Percentiles rank a stretch among this genome's conserved stretches.
phyloP scores from a whole-genome alignment of 2,797 vertebrate species.

The Fringilla coelebs region DNA sequence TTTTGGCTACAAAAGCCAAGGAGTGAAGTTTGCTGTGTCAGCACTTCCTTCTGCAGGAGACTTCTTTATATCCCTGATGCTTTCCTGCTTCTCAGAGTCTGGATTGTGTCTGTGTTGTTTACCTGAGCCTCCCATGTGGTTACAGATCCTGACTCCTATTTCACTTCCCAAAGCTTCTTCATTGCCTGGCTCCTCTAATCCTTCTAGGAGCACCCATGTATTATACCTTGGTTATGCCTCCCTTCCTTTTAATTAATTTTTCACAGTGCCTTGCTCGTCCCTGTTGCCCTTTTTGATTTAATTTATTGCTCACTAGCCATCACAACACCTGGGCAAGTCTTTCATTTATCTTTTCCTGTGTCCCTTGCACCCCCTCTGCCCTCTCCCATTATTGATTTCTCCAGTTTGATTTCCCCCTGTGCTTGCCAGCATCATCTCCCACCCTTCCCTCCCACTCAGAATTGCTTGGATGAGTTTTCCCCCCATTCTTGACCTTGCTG shows the following conservation, averaged over 20 bases:
- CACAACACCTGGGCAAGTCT: slow-evolving; percentile 54
- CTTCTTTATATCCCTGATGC: neutral
- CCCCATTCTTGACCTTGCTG: neutral
- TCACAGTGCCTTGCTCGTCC: slow-evolving; percentile 30
- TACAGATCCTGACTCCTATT: neutral
- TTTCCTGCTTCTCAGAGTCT: neutral
- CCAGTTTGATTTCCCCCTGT: slow-evolving; percentile 7
- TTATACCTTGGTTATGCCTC: slow-evolving; percentile 56
- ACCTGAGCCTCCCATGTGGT: neutral
- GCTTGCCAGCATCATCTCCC: neutral
- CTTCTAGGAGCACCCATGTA: slow-evolving; percentile 20
- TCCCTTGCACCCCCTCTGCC: neutral
- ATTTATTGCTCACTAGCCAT: slow-evolving; percentile 55
- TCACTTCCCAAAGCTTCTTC: neutral
- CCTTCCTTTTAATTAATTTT: slow-evolving; percentile 65
- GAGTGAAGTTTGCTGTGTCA: neutral
- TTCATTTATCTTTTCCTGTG: slow-evolving; percentile 42
- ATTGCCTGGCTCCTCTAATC: neutral
- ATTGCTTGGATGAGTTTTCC: neutral
- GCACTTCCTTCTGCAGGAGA: neutral
- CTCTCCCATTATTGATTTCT: slow-evolving; percentile 56
- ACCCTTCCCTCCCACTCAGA: neutral
- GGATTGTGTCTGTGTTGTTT: neutral
- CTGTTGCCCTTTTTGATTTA: slow-evolving; percentile 52
- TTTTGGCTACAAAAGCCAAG: neutral